A percentile compares a stretch with the other conserved stretches of the same genome.
phyloP scores from a whole-genome alignment of 92 coral and sea anemone genomes.

The Virgularia gustaviana region DNA sequence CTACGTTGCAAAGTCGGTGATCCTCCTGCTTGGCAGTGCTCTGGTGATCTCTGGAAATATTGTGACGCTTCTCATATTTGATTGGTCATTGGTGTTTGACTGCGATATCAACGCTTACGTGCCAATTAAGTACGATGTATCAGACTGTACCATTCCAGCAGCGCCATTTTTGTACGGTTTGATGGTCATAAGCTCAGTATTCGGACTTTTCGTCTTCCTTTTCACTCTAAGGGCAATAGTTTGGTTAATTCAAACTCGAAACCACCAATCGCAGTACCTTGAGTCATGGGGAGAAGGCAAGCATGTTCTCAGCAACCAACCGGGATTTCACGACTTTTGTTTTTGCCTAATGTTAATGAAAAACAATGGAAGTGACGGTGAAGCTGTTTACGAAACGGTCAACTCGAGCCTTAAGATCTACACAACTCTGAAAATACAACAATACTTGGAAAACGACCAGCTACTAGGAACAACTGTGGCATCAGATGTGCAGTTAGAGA shows the following conservation, averaged over 20 bases:
- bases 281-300: background rate
- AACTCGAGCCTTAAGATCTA: slow-evolving; percentile 36
- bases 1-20: slow-evolving; percentile 24
- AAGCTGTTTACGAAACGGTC: slow-evolving; percentile 17
- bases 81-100: slow-evolving; percentile 34
- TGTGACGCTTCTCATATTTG: slow-evolving; percentile 10
- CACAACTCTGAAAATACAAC: slow-evolving; percentile 26
- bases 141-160: slow-evolving; percentile 35
- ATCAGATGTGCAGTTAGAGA: slow-evolving; percentile 34
- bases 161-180: slow-evolving; percentile 37
- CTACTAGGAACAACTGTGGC: slow-evolving; percentile 36
- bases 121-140: background rate
- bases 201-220: slow-evolving; percentile 2
- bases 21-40: slow-evolving; percentile 20
- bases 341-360: slow-evolving; percentile 34
- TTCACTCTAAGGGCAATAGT: slow-evolving; percentile 13
- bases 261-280: slow-evolving; percentile 2
- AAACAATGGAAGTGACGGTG: slow-evolving; percentile 24
- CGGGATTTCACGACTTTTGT: slow-evolving; percentile 36
- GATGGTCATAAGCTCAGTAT: slow-evolving; percentile 10
- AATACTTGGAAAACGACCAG: slow-evolving; percentile 28
- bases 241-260: slow-evolving; percentile 31
- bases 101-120: slow-evolving; percentile 16
- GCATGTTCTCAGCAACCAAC: slow-evolving; percentile 19
- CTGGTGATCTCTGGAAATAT: slow-evolving; percentile 24